Base-by-base conservation (phyloP, 2,888 invertebrate genomes). In the Eupithecia exiguata region DNA sequence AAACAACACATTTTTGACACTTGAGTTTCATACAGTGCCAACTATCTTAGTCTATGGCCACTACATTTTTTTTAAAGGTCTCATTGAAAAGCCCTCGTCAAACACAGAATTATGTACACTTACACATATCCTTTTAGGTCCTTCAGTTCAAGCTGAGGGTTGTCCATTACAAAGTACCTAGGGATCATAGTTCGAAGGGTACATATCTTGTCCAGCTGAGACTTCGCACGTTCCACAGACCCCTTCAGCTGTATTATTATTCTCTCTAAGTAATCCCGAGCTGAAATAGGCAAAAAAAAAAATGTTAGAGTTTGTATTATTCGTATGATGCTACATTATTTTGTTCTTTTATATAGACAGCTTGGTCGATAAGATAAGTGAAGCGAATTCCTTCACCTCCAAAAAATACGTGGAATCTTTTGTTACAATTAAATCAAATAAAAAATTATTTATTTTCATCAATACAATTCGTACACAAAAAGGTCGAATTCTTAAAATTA, bases 191-290 rank as follows among this genome's bases (percentile, higher is more conserved):
- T 83, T 0, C 82, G 80, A n/a, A 85, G 72, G 0, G 86, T 86
- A 30, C 84, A 86, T 14, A 82, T 78, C 71, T 84, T 85, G 58
- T 87, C 86, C 12, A 86, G 68, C n/a, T 81, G 82, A 25, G 70
- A 76, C 68, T 87, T 87, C 0, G 86, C 83, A 62, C 82, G 79
- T 69, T 87, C 87, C 18, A 87, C 71, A 0, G 87, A 87, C 6
- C 87, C 87, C 71, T 86, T 87, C 10, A 80, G 71, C 6, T 74
- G 65, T 25, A 87, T 81, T 35, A 87, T 79, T 6, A 80, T 72
- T 49, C 80, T 77, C 72, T 87, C 87, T 58, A 87, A 72, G 65
- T 84, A 86, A 6, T 81, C 81, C 71, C 81, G 73, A 6, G 80
- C 87, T 88, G 79, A 30, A 82, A 83, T 68, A 46, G 14, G 30